phyloP scores from a whole-genome alignment of 2,888 invertebrate genomes.

The Polydrusus pterygomalis region DNA sequence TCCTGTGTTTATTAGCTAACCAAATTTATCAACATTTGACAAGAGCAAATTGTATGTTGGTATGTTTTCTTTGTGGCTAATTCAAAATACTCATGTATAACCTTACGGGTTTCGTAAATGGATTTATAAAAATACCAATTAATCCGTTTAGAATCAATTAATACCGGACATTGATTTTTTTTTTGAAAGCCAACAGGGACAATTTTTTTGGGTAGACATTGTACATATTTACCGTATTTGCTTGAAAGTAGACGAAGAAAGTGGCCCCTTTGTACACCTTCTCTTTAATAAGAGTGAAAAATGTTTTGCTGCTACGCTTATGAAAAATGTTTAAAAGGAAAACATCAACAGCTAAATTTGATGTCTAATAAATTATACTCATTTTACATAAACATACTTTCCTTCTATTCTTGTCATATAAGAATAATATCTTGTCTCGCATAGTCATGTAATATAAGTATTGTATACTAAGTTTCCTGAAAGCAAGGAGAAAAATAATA shows the following conservation, averaged over 20 bases:
- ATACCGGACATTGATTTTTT: no score
- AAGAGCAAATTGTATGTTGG: no score
- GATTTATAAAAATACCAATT: no score
- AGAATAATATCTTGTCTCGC: conserved; percentile 17
- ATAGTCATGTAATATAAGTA: conserved; percentile 16
- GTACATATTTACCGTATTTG: no score
- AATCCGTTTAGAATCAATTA: no score
- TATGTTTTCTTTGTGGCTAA: no score
- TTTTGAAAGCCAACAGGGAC: no score
- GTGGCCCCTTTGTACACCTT: not conserved
- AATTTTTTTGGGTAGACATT: no score
- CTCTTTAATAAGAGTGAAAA: not conserved
- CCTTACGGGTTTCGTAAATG: no score
- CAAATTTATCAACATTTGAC: not conserved
- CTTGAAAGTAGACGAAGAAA: no score
- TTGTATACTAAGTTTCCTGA: conserved; percentile 19
- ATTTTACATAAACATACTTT: conserved; percentile 22
- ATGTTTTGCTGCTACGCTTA: not conserved
- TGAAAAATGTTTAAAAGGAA: conserved; percentile 1
- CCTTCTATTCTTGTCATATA: conserved; percentile 14
- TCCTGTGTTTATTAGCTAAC: not conserved
- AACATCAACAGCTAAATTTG: conserved; percentile 15
- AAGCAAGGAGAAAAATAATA: not conserved
- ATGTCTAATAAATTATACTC: conserved; percentile 27
- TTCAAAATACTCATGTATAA: no score